These are phyloP conservation scores for Athrips mouffetella DNA, from an alignment of 2,888 invertebrate genomes.

Conservation along the genomic window DNA sequence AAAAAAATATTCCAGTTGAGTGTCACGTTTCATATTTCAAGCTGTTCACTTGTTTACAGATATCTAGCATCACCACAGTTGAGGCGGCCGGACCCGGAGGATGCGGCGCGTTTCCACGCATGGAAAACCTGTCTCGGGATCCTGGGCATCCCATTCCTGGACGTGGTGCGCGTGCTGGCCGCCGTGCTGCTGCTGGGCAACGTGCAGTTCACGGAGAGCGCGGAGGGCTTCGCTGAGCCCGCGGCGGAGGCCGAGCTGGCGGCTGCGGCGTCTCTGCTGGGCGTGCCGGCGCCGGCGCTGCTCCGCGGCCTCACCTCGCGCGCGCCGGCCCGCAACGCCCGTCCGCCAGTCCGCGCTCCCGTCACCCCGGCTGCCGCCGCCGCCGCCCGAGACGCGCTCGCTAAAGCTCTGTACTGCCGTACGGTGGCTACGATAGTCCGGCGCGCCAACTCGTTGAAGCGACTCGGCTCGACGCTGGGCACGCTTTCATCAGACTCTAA, in stretches of 20 bases:
- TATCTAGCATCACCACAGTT: slow-evolving; percentile 85
- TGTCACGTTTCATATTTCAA: too few relatives aligned
- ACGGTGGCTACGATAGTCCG: slow-evolving; percentile 96
- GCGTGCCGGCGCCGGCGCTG: slow-evolving; percentile 84
- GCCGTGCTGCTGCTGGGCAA: slow-evolving; percentile 95
- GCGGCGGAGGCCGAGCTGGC: slow-evolving; percentile 89
- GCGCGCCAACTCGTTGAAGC: slow-evolving; percentile 93
- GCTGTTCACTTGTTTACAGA: too few relatives aligned
- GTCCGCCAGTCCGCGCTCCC: slow-evolving; percentile 84
- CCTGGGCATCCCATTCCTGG: slow-evolving; percentile 94
- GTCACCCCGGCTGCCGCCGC: slow-evolving; percentile 87
- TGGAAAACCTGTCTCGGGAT: slow-evolving; percentile 96
- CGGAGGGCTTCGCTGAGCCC: slow-evolving; percentile 85
- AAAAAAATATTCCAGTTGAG: too few relatives aligned
- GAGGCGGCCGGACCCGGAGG: slow-evolving; percentile 75
- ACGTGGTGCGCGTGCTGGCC: slow-evolving; percentile 93
- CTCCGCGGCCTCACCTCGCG: slow-evolving; percentile 90
- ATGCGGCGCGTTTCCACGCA: slow-evolving; percentile 83
- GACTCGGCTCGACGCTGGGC: slow-evolving; percentile 88
- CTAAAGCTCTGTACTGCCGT: slow-evolving; percentile 95
- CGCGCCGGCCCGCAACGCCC: slow-evolving; percentile 80
- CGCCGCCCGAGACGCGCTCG: slow-evolving; percentile 91
- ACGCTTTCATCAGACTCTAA: slow-evolving; percentile 95
- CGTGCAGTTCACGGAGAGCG: slow-evolving; percentile 91
- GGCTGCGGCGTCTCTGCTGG: slow-evolving; percentile 86